Evolutionary conservation across 1,140 invertebrate species (phyloP).

Genomic region (Panagrolaimus sp.): DNA sequence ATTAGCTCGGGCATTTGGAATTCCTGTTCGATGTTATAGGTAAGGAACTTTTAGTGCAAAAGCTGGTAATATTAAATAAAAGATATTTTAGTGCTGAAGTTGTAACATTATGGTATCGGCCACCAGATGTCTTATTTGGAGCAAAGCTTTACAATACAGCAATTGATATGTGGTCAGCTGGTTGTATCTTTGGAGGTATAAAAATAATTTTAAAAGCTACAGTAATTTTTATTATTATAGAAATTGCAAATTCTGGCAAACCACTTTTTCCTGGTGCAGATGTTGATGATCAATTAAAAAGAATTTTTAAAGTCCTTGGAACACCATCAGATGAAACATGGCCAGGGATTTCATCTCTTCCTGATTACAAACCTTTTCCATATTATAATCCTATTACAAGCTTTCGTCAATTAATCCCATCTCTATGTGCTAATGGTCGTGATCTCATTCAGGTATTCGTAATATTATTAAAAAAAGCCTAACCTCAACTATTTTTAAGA

Average conservation of each 20-base stretch:
- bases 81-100: constrained; percentile 94
- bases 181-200: constrained; percentile 93
- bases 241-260: constrained; percentile 72
- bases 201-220: constrained; percentile 19
- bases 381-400: constrained; percentile 79
- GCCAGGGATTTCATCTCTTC: constrained; percentile 83
- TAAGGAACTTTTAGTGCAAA: too few relatives aligned
- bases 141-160: constrained; percentile 97
- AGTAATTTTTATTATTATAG: constrained; percentile 59
- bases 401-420: constrained; percentile 78
- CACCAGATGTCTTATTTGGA: constrained; percentile 96
- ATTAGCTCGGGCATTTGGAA: constrained; percentile 92
- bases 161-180: constrained; percentile 99
- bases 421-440: constrained; percentile 81
- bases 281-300: constrained; percentile 95
- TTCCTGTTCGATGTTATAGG: constrained; percentile 98
- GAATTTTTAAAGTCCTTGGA: constrained; percentile 94
- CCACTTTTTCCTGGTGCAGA: constrained; percentile 87
- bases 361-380: constrained; percentile 93
- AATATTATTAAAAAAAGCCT: too few relatives aligned
- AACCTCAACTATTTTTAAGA: constrained; percentile 61
- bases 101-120: constrained; percentile 72
- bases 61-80: too few relatives aligned
- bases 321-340: constrained; percentile 92
- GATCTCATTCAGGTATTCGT: constrained; percentile 69